Conservation (phyloP, 2,888 invertebrate genomes). For the Gastracanthus pulcherrimus region DNA sequence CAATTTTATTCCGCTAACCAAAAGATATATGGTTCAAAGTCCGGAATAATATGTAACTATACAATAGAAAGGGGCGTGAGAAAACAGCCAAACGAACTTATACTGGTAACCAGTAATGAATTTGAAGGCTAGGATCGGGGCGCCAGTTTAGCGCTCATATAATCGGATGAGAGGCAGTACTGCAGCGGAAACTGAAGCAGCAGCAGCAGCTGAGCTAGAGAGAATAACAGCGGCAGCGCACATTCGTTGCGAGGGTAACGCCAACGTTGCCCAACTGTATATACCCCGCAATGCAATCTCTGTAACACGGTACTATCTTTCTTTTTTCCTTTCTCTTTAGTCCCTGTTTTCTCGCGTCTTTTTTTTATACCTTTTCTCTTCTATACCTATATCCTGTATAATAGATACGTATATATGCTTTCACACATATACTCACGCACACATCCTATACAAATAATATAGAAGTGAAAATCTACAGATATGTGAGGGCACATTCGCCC, state of each 20-base stretch:
- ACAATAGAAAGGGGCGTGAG: background rate
- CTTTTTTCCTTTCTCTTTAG: background rate
- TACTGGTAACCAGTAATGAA: conserved; percentile 31
- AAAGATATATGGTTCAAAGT: background rate
- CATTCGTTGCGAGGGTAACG: background rate
- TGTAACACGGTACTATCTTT: conserved; percentile 24
- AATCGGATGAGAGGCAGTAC: conserved; percentile 38
- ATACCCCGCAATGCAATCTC: conserved; percentile 54
- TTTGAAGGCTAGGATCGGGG: conserved; percentile 24
- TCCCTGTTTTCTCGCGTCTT: no score
- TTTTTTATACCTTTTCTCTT: no score
- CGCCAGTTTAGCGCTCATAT: conserved; percentile 39
- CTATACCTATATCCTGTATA: no score
- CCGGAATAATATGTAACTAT: conserved; percentile 1
- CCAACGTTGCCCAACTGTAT: background rate
- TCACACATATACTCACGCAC: no score
- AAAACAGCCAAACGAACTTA: conserved; percentile 35
- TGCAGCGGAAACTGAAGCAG: conserved; percentile 23
- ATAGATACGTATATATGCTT: no score
- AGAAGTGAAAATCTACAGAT: no score
- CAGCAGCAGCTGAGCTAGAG: no score
- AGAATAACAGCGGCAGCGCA: background rate
- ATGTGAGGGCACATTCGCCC: no score
- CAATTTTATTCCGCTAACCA: background rate
- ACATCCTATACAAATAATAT: no score